Evolutionary conservation across 2,113 vertebrate genomes (phyloP).

Genomic region (Esox niger): DNA sequence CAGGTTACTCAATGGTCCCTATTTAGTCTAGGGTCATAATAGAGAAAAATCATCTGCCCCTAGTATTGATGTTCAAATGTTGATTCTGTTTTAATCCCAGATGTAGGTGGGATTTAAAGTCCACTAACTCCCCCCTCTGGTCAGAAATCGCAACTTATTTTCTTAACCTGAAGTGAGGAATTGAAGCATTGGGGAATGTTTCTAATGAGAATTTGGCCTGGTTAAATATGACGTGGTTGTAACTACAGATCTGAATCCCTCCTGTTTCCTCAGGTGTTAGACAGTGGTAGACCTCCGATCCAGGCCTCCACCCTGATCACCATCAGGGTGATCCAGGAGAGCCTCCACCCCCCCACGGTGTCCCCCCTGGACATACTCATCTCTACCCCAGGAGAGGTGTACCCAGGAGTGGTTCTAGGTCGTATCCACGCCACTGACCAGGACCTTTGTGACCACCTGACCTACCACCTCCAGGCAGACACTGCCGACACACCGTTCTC

Average conservation of each 20-base stretch:
- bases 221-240: neutral
- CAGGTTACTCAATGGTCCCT: too few species aligned
- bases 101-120: neutral
- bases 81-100: too few species aligned
- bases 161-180: neutral
- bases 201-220: too few species aligned
- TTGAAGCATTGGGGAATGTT: too few species aligned
- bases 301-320: conserved; percentile 74
- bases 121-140: neutral
- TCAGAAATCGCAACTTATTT: neutral
- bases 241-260: conserved; percentile 6
- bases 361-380: conserved; percentile 82
- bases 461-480: conserved; percentile 75
- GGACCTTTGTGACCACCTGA: conserved; percentile 81
- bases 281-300: conserved; percentile 78
- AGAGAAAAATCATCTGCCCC: too few species aligned
- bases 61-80: too few species aligned
- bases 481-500: conserved; percentile 65
- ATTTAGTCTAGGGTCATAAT: neutral
- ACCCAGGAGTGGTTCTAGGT: conserved; percentile 80
- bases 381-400: conserved; percentile 76
- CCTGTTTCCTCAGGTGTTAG: conserved; percentile 69
- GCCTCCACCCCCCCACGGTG: conserved; percentile 79
- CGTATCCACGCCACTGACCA: conserved; percentile 83
- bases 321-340: conserved; percentile 78